These are phyloP conservation scores for Microcebus ravelobensis DNA, from an alignment of 2,113 vertebrate species.

Conservation along the genomic window DNA sequence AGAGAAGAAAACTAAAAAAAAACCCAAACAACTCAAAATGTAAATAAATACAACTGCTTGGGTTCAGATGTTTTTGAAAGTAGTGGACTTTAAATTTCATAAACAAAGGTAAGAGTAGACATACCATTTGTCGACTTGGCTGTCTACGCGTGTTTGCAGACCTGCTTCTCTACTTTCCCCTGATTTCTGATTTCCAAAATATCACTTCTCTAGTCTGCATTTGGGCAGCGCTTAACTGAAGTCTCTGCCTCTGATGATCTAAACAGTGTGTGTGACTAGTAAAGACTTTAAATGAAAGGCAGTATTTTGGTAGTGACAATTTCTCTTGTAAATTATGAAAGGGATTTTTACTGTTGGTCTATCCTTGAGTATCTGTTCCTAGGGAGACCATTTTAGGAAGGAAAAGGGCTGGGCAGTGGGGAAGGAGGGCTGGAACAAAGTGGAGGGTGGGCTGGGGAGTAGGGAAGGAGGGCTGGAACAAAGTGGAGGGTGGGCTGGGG, in stretches of 20 bases:
- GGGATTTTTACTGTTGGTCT: slow-evolving; percentile 71
- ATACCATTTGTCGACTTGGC: background rate
- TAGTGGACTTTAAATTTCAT: background rate
- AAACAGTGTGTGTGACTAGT: background rate
- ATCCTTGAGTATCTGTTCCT: slow-evolving; percentile 77
- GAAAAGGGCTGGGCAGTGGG: slow-evolving; percentile 66
- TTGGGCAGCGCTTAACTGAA: slow-evolving; percentile 65
- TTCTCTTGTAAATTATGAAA: slow-evolving; percentile 53
- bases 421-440: background rate
- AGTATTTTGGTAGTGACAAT: slow-evolving; percentile 69
- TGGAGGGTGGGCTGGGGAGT: slow-evolving; percentile 1
- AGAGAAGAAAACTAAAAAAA: background rate
- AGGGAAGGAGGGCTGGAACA: background rate
- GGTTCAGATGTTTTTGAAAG: background rate
- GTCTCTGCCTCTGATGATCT: slow-evolving; percentile 67
- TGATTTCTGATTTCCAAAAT: background rate
- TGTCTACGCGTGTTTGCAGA: background rate
- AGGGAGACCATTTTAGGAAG: slow-evolving; percentile 81
- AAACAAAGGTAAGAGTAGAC: background rate
- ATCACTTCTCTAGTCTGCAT: slow-evolving; percentile 46
- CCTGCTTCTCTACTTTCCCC: background rate
- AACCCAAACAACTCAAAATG: background rate
- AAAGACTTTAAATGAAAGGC: slow-evolving; percentile 13
- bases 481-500: slow-evolving; percentile 45
- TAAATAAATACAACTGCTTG: background rate